phyloP scores from a whole-genome alignment of 2,888 invertebrate genomes.

The Dynastes hyllus region DNA sequence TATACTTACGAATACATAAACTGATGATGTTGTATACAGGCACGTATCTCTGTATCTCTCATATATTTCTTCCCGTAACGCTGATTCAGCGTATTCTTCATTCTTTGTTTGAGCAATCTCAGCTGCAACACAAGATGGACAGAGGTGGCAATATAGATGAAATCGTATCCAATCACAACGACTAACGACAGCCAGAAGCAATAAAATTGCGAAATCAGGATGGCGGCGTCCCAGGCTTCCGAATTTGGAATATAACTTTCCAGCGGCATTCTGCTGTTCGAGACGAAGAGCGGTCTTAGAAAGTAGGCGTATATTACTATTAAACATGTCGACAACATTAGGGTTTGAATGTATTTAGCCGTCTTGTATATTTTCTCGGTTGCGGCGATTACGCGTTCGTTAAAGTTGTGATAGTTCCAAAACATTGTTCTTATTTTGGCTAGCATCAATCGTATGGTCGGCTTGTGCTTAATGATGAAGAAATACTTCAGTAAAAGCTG shows the following conservation, averaged over 20 bases:
- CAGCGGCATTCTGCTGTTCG: not conserved
- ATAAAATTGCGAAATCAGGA: not conserved
- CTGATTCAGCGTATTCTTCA: not conserved
- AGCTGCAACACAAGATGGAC: not conserved
- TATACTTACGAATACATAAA: not conserved
- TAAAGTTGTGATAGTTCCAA: not conserved
- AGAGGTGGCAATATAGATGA: not conserved
- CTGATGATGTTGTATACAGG: slow-evolving; percentile 1
- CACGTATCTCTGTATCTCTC: not conserved
- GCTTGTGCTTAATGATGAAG: not conserved
- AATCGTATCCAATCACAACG: slow-evolving; percentile 8
- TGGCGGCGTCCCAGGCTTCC: not conserved
- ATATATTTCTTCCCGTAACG: not conserved
- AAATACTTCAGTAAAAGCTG: not conserved
- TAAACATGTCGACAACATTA: not conserved
- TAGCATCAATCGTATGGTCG: not conserved
- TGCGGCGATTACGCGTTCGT: not conserved
- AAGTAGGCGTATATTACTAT: not conserved
- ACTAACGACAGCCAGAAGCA: not conserved
- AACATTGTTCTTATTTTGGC: not conserved
- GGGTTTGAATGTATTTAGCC: not conserved
- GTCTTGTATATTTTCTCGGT: not conserved
- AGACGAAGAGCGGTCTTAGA: not conserved
- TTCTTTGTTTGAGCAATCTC: not conserved
- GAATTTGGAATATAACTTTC: not conserved